Evolutionary conservation across 2,888 invertebrate species (phyloP).

Genomic region (Drosophila kanekoi): DNA sequence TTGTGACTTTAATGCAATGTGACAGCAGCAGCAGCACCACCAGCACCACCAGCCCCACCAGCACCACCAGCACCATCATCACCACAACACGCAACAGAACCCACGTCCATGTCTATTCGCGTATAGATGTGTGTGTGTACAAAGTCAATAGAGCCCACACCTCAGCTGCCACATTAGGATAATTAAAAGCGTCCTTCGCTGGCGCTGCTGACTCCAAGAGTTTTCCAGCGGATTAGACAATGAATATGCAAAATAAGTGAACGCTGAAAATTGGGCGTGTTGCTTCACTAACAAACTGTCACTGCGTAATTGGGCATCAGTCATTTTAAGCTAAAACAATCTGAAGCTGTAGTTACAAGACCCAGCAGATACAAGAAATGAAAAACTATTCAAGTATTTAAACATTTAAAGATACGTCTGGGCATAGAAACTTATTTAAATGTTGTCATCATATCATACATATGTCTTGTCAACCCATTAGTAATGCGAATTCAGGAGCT

Average conservation of each 20-base stretch:
- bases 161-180: conserved; percentile 62
- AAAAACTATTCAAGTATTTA: background rate
- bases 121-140: conserved; percentile 24
- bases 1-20: conserved; percentile 64
- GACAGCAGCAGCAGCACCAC: conserved; percentile 27
- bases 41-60: conserved; percentile 2
- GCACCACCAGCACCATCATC: conserved; percentile 4
- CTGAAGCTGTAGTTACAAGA: background rate
- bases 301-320: conserved; percentile 34
- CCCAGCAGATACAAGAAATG: background rate
- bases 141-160: conserved; percentile 64
- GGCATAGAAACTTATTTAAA: too few relatives aligned
- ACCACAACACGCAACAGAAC: background rate
- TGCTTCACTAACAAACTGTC: conserved; percentile 3
- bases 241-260: conserved; percentile 38
- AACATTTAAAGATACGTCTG: too few relatives aligned
- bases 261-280: conserved; percentile 18
- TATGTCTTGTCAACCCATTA: background rate
- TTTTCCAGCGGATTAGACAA: conserved; percentile 38
- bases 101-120: background rate
- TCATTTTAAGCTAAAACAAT: background rate
- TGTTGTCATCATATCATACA: background rate
- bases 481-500: too few relatives aligned
- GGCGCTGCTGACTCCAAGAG: conserved; percentile 14
- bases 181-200: conserved; percentile 59